phyloP scores from a whole-genome alignment of 2,888 invertebrate species.

The Mythimna impura region DNA sequence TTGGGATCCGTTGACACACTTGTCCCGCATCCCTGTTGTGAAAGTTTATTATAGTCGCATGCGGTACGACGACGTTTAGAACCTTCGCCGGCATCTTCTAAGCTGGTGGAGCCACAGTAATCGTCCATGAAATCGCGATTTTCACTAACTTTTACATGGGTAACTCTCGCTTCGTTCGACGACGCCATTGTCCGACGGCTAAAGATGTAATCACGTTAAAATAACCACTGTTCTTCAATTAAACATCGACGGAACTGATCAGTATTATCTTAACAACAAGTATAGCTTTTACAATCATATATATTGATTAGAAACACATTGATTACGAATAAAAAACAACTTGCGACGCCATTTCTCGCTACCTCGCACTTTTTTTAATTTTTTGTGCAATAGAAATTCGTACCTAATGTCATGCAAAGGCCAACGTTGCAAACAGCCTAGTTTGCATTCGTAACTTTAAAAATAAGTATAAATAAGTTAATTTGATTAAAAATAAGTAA shows the following conservation, averaged over 20 bases:
- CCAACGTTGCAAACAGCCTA: slow-evolving; percentile 65
- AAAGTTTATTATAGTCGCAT: slow-evolving; percentile 86
- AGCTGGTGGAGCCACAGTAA: slow-evolving; percentile 76
- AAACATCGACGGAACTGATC: slow-evolving; percentile 76
- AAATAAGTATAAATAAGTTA: neutral
- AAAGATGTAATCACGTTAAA: slow-evolving; percentile 78
- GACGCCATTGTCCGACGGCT: slow-evolving; percentile 88
- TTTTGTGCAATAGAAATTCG: slow-evolving; percentile 73
- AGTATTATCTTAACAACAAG: slow-evolving; percentile 72
- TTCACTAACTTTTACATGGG: slow-evolving; percentile 87
- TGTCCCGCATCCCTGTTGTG: slow-evolving; percentile 87
- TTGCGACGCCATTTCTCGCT: slow-evolving; percentile 89
- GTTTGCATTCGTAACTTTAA: neutral
- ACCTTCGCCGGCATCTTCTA: slow-evolving; percentile 83
- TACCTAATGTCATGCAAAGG: slow-evolving; percentile 70
- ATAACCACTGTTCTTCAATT: slow-evolving; percentile 79
- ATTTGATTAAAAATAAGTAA: too few relatives aligned
- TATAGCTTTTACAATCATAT: slow-evolving; percentile 72
- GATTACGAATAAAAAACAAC: slow-evolving; percentile 88
- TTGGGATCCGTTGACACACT: slow-evolving; percentile 85
- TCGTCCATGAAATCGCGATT: slow-evolving; percentile 80
- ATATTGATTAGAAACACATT: slow-evolving; percentile 83
- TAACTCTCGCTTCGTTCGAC: slow-evolving; percentile 84
- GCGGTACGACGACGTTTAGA: slow-evolving; percentile 85
- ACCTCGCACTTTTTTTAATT: slow-evolving; percentile 80